Percentiles rank a stretch among this genome's conserved stretches.
Conservation (phyloP, 2,888 invertebrate genomes). For the Thymelicus acteon region DNA sequence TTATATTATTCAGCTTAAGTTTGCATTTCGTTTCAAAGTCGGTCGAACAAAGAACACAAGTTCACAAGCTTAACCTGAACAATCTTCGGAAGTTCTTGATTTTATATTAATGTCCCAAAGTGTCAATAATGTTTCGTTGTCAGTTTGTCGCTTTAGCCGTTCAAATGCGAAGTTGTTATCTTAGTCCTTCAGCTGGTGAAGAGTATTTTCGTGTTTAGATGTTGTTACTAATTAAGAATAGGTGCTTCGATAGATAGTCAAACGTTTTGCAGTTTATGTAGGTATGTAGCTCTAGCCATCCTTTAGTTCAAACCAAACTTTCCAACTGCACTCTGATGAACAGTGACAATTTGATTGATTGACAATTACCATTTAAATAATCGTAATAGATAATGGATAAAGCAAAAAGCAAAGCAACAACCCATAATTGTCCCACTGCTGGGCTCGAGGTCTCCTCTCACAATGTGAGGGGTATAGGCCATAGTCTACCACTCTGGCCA, state of each 20-base stretch:
- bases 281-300: too few relatives aligned
- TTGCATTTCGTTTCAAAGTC: not conserved
- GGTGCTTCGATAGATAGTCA: not conserved
- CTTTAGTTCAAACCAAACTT: not conserved
- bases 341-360: too few relatives aligned
- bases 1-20: not conserved
- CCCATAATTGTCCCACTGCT: too few relatives aligned
- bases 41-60: not conserved
- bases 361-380: too few relatives aligned
- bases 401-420: too few relatives aligned
- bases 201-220: conserved; percentile 16
- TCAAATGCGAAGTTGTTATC: conserved; percentile 54
- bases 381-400: too few relatives aligned
- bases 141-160: conserved; percentile 32
- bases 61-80: conserved; percentile 2
- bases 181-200: conserved; percentile 68
- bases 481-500: too few relatives aligned
- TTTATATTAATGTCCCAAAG: conserved; percentile 23
- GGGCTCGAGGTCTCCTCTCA: too few relatives aligned
- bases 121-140: conserved; percentile 20
- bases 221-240: not conserved
- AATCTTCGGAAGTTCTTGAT: conserved; percentile 11
- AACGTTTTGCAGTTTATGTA: not conserved
- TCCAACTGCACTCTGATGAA: too few relatives aligned
- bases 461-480: too few relatives aligned